Evolutionary conservation across 2,888 invertebrate species (phyloP).

Genomic region (Marronus borbonicus): DNA sequence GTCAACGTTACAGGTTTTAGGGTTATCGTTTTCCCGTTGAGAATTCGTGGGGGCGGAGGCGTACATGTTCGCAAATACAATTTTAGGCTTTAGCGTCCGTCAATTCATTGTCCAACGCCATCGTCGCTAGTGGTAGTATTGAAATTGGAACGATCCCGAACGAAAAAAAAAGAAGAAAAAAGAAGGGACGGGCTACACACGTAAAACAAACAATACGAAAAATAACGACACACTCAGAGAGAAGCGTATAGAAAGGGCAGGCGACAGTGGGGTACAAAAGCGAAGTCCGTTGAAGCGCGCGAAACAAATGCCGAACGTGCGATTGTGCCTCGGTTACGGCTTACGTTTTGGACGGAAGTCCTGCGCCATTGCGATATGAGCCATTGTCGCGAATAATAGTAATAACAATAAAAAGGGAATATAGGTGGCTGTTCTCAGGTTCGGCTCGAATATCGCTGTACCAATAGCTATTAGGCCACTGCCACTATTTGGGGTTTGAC

Average conservation of each 20-base stretch:
- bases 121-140: background rate
- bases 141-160: conserved; percentile 16
- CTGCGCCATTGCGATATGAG: conserved; percentile 38
- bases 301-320: conserved; percentile 36
- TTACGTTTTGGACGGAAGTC: conserved; percentile 31
- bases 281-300: background rate
- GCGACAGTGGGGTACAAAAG: conserved; percentile 4
- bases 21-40: conserved; percentile 15
- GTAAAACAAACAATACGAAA: conserved; percentile 40
- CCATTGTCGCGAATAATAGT: conserved; percentile 37
- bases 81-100: conserved; percentile 26
- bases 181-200: conserved; percentile 13
- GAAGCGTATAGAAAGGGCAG: background rate
- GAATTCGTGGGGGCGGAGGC: background rate
- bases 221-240: conserved; percentile 21
- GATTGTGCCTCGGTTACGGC: conserved; percentile 34
- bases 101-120: conserved; percentile 6
- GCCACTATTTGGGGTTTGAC: too few species aligned
- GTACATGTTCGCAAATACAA: conserved; percentile 35
- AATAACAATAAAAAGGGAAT: conserved; percentile 28
- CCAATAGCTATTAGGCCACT: too few species aligned
- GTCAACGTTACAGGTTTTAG: background rate
- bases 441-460: too few species aligned
- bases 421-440: conserved; percentile 1
- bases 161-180: background rate